These are phyloP conservation scores for Parelbella ahira DNA, from an alignment of 2,888 invertebrate species.

Conservation along the genomic window DNA sequence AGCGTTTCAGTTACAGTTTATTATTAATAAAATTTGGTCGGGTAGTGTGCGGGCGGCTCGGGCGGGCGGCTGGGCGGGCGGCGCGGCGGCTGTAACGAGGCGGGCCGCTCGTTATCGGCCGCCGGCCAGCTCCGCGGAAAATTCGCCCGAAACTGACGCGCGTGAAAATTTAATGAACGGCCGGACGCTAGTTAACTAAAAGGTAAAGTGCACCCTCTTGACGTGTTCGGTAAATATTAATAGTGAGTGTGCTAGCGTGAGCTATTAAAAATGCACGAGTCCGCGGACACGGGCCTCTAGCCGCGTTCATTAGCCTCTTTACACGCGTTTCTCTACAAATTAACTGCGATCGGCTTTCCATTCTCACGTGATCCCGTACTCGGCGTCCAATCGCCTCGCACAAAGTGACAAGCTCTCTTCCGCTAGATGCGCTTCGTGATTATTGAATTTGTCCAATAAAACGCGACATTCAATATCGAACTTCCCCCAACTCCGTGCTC, in stretches of 20 bases:
- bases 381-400: slow-evolving; percentile 39
- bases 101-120: slow-evolving; percentile 50
- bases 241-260: slow-evolving; percentile 76
- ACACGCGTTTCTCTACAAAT: slow-evolving; percentile 46
- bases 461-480: slow-evolving; percentile 68
- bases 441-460: slow-evolving; percentile 69
- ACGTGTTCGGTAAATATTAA: slow-evolving; percentile 81
- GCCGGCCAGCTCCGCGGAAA: slow-evolving; percentile 76
- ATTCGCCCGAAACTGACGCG: slow-evolving; percentile 80
- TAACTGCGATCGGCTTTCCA: slow-evolving; percentile 38
- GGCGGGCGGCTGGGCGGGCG: slow-evolving; percentile 28
- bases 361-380: slow-evolving; percentile 15
- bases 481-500: slow-evolving; percentile 53
- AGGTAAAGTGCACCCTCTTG: slow-evolving; percentile 81
- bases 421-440: slow-evolving; percentile 47
- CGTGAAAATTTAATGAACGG: slow-evolving; percentile 82
- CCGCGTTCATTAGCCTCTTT: slow-evolving; percentile 65
- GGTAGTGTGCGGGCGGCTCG: slow-evolving; percentile 39
- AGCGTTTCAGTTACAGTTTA: slow-evolving; percentile 76
- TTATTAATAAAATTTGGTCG: slow-evolving; percentile 78
- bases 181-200: slow-evolving; percentile 81
- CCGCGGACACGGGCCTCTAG: slow-evolving; percentile 64
- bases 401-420: slow-evolving; percentile 32
- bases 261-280: slow-evolving; percentile 79
- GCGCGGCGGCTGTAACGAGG: slow-evolving; percentile 56